Evolutionary conservation across 2,888 invertebrate genomes (phyloP), one percentile per base, ranked within the genome.

Genomic region (Megalurothrips usitatus): DNA sequence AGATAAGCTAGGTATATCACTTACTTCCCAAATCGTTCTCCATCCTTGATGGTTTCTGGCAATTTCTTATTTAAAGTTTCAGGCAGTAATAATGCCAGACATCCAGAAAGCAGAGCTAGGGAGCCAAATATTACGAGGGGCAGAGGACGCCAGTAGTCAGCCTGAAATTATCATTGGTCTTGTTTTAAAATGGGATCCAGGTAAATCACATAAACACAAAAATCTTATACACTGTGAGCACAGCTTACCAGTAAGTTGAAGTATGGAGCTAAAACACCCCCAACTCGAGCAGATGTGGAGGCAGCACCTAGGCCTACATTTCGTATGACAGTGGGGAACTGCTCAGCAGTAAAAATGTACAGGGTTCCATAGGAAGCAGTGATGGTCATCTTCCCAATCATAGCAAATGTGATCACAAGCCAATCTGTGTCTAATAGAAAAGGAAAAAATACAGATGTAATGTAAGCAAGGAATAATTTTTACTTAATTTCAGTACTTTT

Each of bases 301-400:
- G 91, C 89, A 12, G 91, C 90, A 14, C 92, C 92, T 78, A 92
- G 86, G 48, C 91, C 91, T 68, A 91, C 91, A 84, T 91, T 92
- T 83, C 92, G 87, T 78, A 94, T 91, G 23, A 92, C 92, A 11
- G 93, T 93, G 23, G 93, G 93, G 84, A 93, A 94, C 85, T 93
- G 92, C 87, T 94, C 93, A 1, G 92, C 92, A 0, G 93, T 92
- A 85, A 93, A 92, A 79, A 93, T 90, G 84, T 93, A 93, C 78
- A 93, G 89, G 0, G 93, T 92, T 78, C 93, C 93, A 84, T 93
- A 94, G 43, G 93, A 92, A 0, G 93, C 90, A 1, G 93, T 93
- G 81, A 93, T 93, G 78, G 92, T 90, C 83, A 93, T 86, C 87
- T 94, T 94, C 12, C 92, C 93, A 68, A 91, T 85, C 93, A 93